Conservation (phyloP, 2,797 vertebrate species). For the Geotrypetes seraphini region DNA sequence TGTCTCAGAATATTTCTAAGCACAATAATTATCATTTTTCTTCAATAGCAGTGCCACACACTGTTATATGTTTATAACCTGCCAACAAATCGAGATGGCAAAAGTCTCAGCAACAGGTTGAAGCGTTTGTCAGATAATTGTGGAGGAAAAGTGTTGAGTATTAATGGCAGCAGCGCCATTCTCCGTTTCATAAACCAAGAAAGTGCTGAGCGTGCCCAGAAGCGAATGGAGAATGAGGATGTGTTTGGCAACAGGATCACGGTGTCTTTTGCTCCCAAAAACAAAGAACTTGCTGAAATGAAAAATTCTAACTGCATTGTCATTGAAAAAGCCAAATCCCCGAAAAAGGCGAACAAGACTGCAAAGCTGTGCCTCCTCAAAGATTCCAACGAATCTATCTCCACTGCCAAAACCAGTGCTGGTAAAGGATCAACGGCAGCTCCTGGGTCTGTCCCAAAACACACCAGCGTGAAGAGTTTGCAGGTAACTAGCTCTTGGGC, state of each 20-base stretch:
- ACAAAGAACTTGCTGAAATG: conserved; percentile 53
- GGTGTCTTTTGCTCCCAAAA: conserved; percentile 76
- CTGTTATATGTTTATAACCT: conserved; percentile 94
- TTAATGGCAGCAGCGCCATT: conserved; percentile 77
- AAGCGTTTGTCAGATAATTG: conserved; percentile 94
- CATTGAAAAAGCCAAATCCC: conserved; percentile 77
- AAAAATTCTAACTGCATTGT: conserved; percentile 47
- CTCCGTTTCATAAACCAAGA: conserved; percentile 85
- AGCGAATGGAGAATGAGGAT: conserved; percentile 95
- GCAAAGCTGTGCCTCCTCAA: conserved; percentile 65
- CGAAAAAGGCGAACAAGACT: conserved; percentile 69
- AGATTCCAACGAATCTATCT: conserved; percentile 64
- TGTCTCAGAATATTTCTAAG: too few species aligned
- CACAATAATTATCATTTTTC: too few species aligned
- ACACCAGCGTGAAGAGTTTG: conserved; percentile 78
- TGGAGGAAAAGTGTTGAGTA: conserved; percentile 88
- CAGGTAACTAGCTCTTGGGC: conserved; percentile 43
- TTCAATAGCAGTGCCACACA: conserved; percentile 81
- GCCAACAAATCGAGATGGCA: conserved; percentile 82
- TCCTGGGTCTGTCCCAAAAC: conserved; percentile 57
- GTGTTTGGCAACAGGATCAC: conserved; percentile 87
- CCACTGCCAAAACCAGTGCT: conserved; percentile 58
- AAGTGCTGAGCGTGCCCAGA: conserved; percentile 81
- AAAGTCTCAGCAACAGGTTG: conserved; percentile 84
- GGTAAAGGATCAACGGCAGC: conserved; percentile 61